Conservation (phyloP, 2,888 invertebrate genomes). For the Acronicta aceris region DNA sequence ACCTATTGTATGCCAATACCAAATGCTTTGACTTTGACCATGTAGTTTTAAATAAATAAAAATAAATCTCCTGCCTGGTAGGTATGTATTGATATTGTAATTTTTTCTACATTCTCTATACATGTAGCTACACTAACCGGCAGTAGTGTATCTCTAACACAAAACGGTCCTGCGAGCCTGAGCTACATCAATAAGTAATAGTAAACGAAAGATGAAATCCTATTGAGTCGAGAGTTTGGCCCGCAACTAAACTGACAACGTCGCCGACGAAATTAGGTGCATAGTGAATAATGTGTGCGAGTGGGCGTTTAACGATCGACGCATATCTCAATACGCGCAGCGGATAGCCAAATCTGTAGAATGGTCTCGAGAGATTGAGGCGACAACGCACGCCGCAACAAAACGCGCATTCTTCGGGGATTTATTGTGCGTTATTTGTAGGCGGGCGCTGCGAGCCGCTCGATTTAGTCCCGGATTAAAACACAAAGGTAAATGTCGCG, state of each 20-base stretch:
- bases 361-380: conserved; percentile 68
- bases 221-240: conserved; percentile 30
- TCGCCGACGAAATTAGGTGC: conserved; percentile 41
- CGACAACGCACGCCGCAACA: conserved; percentile 57
- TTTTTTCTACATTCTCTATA: not conserved
- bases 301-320: conserved; percentile 61
- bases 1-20: no score
- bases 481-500: conserved; percentile 80
- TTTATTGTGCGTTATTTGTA: conserved; percentile 73
- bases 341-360: conserved; percentile 66
- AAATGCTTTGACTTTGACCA: no score
- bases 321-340: conserved; percentile 52
- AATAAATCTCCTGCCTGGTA: no score
- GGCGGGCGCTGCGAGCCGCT: conserved; percentile 58
- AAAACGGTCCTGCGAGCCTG: conserved; percentile 8
- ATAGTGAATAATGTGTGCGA: conserved; percentile 57
- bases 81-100: conserved; percentile 17
- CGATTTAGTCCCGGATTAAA: conserved; percentile 69
- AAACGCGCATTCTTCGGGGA: conserved; percentile 71
- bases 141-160: conserved; percentile 5
- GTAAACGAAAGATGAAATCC: conserved; percentile 42
- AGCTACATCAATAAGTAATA: conserved; percentile 42
- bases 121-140: no score
- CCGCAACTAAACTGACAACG: conserved; percentile 27
- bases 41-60: no score